Evolutionary conservation across 2,797 vertebrate species (phyloP), one percentile per base, ranked within the genome.

Genomic region (Sciaenops ocellatus): DNA sequence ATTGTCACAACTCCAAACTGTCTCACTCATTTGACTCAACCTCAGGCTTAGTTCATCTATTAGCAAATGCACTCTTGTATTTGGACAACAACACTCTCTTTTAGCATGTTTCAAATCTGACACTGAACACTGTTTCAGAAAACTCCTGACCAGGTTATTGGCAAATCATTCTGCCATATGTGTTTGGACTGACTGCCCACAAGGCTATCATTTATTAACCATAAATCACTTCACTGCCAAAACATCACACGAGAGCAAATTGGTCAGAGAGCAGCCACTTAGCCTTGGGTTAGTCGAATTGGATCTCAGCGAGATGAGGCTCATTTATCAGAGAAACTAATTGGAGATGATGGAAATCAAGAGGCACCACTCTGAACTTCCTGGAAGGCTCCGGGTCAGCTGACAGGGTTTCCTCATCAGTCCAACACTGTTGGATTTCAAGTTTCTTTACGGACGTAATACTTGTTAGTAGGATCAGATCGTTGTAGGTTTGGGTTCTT

Each of bases 211-310:
- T 59, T 52, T 26, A n/a, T 18, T 5, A 28, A 12, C 18, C 46
- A 65, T 62, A 68, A 26, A 52, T 71, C 48, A 28, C 15, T 62
- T 50, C 57, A 6, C 7, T 51, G 56, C 57, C 48, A 42, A 60
- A 61, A 26, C 46, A 12, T 24, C n/a, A 30, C 41, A 5, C 2
- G 22, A 18, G n/a, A 66, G 48, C 12, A 12, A 13, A 44, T 11
- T 22, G n/a, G 26, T 67, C 18, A 24, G 34, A 48, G 22, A 17
- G 13, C 44, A 44, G 30, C 46, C 46, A 15, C 52, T 78, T 46
- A 51, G 68, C 69, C n/a, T 10, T 8, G 24, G 61, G 44, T 51
- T 47, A 55, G 44, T 4, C 18, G 10, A 47, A 26, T 2, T 48
- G 15, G 42, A 22, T 30, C 44, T 60, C 8, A 18, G 30, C 1